These are phyloP conservation scores for Tauraco erythrolophus DNA, from an alignment of 2,113 vertebrate species.

Conservation along the genomic window DNA sequence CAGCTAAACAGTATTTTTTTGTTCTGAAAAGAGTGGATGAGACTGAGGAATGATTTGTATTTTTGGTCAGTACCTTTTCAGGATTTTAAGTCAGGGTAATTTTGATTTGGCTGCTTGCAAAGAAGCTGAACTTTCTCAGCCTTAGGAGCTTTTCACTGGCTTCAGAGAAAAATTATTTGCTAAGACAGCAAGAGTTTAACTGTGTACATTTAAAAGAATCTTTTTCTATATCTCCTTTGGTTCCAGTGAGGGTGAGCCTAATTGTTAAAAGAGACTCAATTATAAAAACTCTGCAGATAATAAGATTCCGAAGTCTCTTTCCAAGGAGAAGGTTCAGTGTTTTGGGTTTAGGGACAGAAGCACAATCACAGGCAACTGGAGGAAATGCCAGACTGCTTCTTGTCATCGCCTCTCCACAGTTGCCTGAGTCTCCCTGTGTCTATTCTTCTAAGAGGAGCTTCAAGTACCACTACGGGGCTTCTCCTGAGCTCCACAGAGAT, in stretches of 20 bases:
- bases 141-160: neutral
- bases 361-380: neutral
- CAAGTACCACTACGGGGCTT: neutral
- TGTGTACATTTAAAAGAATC: neutral
- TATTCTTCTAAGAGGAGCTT: neutral
- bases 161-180: neutral
- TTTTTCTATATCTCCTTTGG: neutral
- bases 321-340: neutral
- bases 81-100: neutral
- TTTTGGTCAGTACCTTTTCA: neutral
- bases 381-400: neutral
- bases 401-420: neutral
- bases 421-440: neutral
- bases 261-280: neutral
- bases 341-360: neutral
- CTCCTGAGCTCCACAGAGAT: neutral
- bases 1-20: neutral
- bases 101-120: neutral
- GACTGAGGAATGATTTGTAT: neutral
- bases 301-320: neutral
- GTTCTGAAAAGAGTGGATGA: neutral
- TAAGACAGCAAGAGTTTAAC: neutral
- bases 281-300: neutral
- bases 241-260: neutral
- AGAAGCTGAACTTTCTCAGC: neutral